Percentiles rank a stretch among this genome's conserved stretches.
phyloP scores from a whole-genome alignment of 2,888 invertebrate genomes.

The Agrotis segetum region DNA sequence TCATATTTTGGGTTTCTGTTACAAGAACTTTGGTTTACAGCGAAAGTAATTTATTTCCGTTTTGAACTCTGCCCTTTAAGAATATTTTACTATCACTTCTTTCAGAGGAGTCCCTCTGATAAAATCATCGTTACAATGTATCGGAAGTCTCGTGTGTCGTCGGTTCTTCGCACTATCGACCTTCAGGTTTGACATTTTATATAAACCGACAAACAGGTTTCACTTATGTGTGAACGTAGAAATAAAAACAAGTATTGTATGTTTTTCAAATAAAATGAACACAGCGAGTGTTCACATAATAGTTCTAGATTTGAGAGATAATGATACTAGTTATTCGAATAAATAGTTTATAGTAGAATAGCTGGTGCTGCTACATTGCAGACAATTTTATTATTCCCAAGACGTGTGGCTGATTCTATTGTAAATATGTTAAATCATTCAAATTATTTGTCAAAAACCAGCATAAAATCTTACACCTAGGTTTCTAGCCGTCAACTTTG shows the following conservation, averaged over 20 bases:
- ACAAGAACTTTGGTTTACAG: not conserved
- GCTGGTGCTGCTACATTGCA: not conserved
- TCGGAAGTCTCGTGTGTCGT: constrained; percentile 73
- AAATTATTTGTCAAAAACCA: not conserved
- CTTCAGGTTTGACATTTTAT: constrained; percentile 79
- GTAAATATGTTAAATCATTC: constrained; percentile 4
- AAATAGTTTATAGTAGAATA: not conserved
- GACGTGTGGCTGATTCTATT: not conserved
- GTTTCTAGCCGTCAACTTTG: not conserved
- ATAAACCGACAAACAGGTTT: constrained; percentile 78
- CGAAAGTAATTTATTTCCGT: constrained; percentile 15
- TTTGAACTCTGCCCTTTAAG: constrained; percentile 30
- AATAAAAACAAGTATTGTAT: constrained; percentile 60
- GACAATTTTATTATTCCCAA: not conserved
- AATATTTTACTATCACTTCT: constrained; percentile 27
- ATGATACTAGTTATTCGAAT: not conserved
- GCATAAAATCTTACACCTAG: not conserved
- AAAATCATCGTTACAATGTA: constrained; percentile 53
- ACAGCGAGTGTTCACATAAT: constrained; percentile 10
- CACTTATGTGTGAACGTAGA: constrained; percentile 63
- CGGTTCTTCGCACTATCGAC: constrained; percentile 79
- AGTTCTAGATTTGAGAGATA: constrained; percentile 27
- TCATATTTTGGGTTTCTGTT: not conserved
- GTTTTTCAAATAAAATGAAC: constrained; percentile 29
- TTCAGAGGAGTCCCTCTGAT: constrained; percentile 33